Percentiles rank a stretch among this genome's conserved stretches.
These are phyloP conservation scores for Ornithorhynchus anatinus DNA, from an alignment of 2,113 vertebrate genomes.

Conservation along the genomic window DNA sequence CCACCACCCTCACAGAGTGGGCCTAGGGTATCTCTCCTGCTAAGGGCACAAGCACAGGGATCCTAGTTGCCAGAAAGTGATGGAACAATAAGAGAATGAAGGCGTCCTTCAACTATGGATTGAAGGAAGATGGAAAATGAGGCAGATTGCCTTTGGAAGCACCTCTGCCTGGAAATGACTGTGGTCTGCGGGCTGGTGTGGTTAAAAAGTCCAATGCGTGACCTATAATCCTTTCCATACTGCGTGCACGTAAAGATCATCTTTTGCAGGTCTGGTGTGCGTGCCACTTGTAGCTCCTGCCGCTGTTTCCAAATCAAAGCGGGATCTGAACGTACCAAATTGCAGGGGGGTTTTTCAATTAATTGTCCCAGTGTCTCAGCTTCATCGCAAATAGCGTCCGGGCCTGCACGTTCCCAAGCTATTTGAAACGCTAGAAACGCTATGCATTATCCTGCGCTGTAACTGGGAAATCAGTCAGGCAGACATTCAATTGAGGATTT, in stretches of 20 bases:
- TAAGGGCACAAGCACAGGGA: neutral
- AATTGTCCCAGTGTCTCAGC: too few species aligned
- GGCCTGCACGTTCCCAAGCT: neutral
- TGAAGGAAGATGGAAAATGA: neutral
- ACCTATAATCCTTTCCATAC: too few species aligned
- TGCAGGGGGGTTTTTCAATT: neutral
- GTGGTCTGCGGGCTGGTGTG: too few species aligned
- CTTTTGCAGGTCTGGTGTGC: too few species aligned
- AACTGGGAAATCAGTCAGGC: neutral
- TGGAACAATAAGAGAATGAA: neutral
- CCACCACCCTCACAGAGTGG: neutral
- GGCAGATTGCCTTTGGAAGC: neutral
- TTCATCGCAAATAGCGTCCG: neutral
- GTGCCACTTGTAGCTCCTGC: too few species aligned
- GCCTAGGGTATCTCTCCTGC: neutral
- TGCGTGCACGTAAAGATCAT: too few species aligned
- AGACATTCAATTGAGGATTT: neutral
- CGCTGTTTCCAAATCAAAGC: too few species aligned
- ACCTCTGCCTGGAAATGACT: neutral
- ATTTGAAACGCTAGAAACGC: neutral
- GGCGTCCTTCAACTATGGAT: neutral
- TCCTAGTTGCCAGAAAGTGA: neutral
- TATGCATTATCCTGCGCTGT: neutral
- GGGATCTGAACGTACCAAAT: neutral
- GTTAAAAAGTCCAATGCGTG: too few species aligned